Conservation (phyloP, 2,888 invertebrate species). For the Pandemis cinnamomeana region DNA sequence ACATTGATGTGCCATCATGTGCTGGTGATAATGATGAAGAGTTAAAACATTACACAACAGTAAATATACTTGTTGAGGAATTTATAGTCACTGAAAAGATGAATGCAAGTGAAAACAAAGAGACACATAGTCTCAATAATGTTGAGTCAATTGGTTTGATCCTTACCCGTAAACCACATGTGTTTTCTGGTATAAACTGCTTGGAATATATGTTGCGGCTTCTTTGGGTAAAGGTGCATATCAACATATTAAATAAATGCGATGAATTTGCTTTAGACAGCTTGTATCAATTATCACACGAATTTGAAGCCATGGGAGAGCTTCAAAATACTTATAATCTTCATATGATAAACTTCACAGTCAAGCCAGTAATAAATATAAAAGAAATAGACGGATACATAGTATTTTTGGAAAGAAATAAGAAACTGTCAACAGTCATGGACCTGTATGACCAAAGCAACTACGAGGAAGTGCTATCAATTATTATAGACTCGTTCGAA, state of each 20-base stretch:
- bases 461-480: constrained; percentile 87
- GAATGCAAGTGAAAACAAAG: constrained; percentile 56
- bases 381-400: constrained; percentile 67
- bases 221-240: constrained; percentile 77
- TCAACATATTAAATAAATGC: constrained; percentile 70
- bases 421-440: constrained; percentile 86
- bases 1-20: constrained; percentile 74
- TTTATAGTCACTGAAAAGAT: constrained; percentile 71
- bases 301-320: constrained; percentile 78
- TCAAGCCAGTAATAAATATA: constrained; percentile 70
- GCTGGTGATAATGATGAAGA: constrained; percentile 67
- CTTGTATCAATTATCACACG: constrained; percentile 72
- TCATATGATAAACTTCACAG: constrained; percentile 69
- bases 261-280: constrained; percentile 75
- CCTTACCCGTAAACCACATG: constrained; percentile 68
- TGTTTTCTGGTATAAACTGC: constrained; percentile 65
- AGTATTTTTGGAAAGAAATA: constrained; percentile 78
- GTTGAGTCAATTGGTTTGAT: constrained; percentile 72
- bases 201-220: constrained; percentile 70
- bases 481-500: constrained; percentile 88
- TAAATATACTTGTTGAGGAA: constrained; percentile 76
- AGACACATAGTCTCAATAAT: constrained; percentile 61
- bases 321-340: constrained; percentile 64
- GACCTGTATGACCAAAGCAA: constrained; percentile 86
- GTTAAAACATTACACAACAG: constrained; percentile 64